Evolutionary conservation across 2,888 invertebrate species (phyloP).

Genomic region (Arctia plantaginis): DNA sequence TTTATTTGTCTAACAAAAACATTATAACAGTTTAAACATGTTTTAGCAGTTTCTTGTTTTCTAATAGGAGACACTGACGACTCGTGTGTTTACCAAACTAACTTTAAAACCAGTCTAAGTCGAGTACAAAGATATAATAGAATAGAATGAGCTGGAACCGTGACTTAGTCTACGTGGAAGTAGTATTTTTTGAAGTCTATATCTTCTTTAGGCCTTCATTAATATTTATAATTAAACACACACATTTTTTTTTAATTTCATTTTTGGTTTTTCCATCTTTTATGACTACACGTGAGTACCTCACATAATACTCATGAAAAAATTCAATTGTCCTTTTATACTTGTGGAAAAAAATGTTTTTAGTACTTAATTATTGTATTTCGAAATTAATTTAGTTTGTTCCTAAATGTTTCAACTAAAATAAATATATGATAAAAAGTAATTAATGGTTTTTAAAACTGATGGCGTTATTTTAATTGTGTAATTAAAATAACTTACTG

Average conservation of each 20-base stretch:
- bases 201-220: no score
- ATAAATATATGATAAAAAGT: not conserved
- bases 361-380: not conserved
- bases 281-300: not conserved
- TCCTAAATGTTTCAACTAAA: not conserved
- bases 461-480: constrained; percentile 5
- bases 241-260: no score
- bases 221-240: no score
- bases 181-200: not conserved
- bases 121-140: not conserved
- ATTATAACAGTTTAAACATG: no score
- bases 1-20: no score
- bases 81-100: no score
- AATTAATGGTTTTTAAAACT: not conserved
- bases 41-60: no score
- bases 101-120: not conserved
- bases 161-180: not conserved
- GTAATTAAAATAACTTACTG: constrained; percentile 14
- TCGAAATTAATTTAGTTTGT: not conserved
- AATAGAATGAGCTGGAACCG: no score
- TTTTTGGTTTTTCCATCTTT: not conserved
- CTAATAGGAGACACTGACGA: no score
- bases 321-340: not conserved
- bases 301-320: no score
- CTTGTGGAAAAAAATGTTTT: not conserved